A percentile compares a stretch with the other conserved stretches of the same genome.
Evolutionary conservation across 2,797 vertebrate species (phyloP).

Genomic region (Alca torda): DNA sequence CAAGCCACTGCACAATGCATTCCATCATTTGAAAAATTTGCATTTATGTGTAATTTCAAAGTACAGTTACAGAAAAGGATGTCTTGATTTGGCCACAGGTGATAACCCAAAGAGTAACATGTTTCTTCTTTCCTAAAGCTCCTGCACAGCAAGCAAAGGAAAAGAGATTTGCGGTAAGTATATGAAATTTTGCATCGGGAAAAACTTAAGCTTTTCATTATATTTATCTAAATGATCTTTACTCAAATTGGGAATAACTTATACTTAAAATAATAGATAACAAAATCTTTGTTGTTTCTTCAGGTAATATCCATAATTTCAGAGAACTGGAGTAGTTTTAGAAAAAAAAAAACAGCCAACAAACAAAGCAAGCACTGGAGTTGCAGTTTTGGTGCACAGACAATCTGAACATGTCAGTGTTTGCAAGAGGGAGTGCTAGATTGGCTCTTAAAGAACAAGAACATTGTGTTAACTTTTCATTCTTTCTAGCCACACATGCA

Average conservation of each 20-base stretch:
- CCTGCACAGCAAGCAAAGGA: slow-evolving; percentile 26
- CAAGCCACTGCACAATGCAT: not conserved
- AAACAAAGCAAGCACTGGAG: not conserved
- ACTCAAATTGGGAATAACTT: not conserved
- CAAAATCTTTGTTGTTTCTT: not conserved
- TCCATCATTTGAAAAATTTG: not conserved
- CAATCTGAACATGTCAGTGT: not conserved
- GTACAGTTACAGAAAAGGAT: slow-evolving; percentile 5
- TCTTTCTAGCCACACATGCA: not conserved
- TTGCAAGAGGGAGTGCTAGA: not conserved
- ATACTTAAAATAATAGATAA: not conserved
- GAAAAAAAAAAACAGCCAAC: not conserved
- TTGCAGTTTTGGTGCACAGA: not conserved
- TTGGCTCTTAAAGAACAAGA: not conserved
- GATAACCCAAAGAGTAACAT: slow-evolving; percentile 14
- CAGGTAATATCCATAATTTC: not conserved
- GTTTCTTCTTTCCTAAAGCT: slow-evolving; percentile 52
- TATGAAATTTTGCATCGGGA: not conserved
- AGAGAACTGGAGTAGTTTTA: not conserved
- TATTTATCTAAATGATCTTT: not conserved
- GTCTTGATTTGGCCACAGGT: slow-evolving; percentile 28
- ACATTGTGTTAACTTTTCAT: not conserved
- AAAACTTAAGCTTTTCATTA: not conserved
- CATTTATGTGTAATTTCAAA: slow-evolving; percentile 33
- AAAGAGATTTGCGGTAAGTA: not conserved